These are phyloP conservation scores for Sphinx pinastri DNA, from an alignment of 2,888 invertebrate genomes.

Conservation along the genomic window DNA sequence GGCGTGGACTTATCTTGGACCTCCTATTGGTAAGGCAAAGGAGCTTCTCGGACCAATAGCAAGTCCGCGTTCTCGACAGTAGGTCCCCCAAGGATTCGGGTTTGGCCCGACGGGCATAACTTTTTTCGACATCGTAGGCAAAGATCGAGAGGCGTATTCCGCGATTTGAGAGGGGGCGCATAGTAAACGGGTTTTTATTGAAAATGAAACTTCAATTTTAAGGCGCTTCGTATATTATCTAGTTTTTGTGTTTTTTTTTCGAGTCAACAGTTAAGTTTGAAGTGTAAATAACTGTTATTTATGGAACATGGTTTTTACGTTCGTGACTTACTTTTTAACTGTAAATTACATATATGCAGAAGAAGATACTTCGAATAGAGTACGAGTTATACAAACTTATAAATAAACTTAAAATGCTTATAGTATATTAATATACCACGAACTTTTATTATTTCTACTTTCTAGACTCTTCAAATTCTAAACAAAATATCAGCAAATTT, in stretches of 20 bases:
- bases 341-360: too few relatives aligned
- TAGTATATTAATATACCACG: too few relatives aligned
- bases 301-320: background rate
- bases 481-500: background rate
- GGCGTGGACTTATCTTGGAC: constrained; percentile 59
- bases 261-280: background rate
- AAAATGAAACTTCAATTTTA: constrained; percentile 7
- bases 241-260: background rate
- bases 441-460: too few relatives aligned
- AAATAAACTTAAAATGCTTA: too few relatives aligned
- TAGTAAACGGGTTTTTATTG: constrained; percentile 38
- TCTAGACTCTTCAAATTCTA: background rate
- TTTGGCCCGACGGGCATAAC: constrained; percentile 30
- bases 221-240: background rate
- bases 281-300: constrained; percentile 2
- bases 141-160: constrained; percentile 35
- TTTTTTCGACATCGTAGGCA: constrained; percentile 26
- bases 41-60: constrained; percentile 60
- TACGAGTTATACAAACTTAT: background rate
- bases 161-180: constrained; percentile 3
- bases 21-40: constrained; percentile 59
- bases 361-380: too few relatives aligned
- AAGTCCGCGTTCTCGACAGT: constrained; percentile 50
- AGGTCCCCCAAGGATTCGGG: constrained; percentile 53
- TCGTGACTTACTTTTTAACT: background rate